Conservation (phyloP, 2,888 invertebrate genomes). For the Rhodophaea formosa region DNA sequence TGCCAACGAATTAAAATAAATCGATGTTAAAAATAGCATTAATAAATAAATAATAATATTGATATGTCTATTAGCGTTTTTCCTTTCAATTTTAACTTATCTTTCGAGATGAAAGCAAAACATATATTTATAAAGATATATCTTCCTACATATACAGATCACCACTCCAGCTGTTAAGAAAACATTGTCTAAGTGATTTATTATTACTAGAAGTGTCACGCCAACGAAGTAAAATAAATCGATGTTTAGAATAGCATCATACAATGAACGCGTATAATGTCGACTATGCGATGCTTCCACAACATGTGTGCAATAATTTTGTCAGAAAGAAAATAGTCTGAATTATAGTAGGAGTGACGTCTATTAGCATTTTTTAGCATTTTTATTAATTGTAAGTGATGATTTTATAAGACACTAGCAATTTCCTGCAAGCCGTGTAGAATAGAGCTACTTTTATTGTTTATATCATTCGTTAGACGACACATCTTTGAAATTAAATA, state of each 20-base stretch:
- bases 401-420: background rate
- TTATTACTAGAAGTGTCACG: constrained; percentile 15
- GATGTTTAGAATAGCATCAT: constrained; percentile 23
- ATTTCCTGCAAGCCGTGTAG: background rate
- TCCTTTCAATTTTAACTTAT: too few relatives aligned
- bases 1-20: too few relatives aligned
- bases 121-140: too few relatives aligned
- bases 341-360: background rate
- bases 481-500: too few relatives aligned
- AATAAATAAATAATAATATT: too few relatives aligned
- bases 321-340: constrained; percentile 5
- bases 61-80: too few relatives aligned
- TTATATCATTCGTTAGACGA: too few relatives aligned
- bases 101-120: too few relatives aligned
- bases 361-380: background rate
- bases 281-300: constrained; percentile 22
- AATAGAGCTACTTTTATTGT: too few relatives aligned
- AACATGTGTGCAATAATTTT: constrained; percentile 28
- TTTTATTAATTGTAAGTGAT: background rate
- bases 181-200: constrained; percentile 20
- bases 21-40: constrained; percentile 25
- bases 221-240: constrained; percentile 26
- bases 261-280: constrained; percentile 15
- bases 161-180: constrained; percentile 13
- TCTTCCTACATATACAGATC: background rate